phyloP scores from a whole-genome alignment of 2,113 vertebrate genomes.

The Rhinoderma darwinii region DNA sequence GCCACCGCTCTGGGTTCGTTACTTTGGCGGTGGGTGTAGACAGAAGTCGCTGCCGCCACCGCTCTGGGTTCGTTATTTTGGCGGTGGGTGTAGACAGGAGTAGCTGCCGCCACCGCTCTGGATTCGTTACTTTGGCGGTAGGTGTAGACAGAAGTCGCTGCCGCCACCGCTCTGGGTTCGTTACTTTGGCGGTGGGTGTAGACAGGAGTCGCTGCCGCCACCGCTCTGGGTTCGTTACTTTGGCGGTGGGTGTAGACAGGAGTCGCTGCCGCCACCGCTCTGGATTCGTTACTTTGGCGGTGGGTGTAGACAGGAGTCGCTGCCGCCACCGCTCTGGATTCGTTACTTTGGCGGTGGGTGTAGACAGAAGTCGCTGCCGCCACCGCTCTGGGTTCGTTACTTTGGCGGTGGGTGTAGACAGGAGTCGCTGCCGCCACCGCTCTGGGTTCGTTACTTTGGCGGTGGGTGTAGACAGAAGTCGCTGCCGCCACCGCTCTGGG shows the following conservation, averaged over 20 bases:
- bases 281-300: too few species aligned
- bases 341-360: background rate
- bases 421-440: too few species aligned
- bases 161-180: too few species aligned
- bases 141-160: background rate
- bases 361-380: background rate
- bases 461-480: background rate
- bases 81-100: background rate
- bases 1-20: too few species aligned
- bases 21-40: background rate
- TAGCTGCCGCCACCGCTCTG: too few species aligned
- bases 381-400: too few species aligned
- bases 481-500: background rate
- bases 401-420: background rate
- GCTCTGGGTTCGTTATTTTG: too few species aligned
- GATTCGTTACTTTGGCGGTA: background rate
- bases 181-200: background rate
- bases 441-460: too few species aligned
- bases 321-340: too few species aligned
- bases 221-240: too few species aligned
- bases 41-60: too few species aligned
- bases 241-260: background rate
- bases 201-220: background rate
- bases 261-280: too few species aligned
- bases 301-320: background rate